Evolutionary conservation across 2,888 invertebrate species (phyloP), one percentile per base, ranked within the genome.

Genomic region (Branchellion lobata): DNA sequence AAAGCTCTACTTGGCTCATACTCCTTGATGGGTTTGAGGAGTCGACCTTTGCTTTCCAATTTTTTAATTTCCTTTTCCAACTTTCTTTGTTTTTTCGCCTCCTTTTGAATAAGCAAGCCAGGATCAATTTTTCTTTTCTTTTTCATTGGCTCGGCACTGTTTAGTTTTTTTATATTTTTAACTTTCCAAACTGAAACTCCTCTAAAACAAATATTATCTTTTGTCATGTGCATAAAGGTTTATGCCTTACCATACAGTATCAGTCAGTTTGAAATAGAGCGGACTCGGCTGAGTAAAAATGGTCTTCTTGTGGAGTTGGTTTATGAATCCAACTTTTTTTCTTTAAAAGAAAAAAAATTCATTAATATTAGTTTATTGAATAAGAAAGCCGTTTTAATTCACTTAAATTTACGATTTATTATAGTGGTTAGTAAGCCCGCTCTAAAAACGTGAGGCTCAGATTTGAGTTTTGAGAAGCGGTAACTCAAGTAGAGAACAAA

Each of bases 1-100:
- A 83, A 29, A 18, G 8, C 34, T 14, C 81, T 84, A 0, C 94
- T 91, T 11, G 93, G 89, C 87, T 95, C 93, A 82, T 92, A 86
- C 89, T 98, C 98, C 79, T 92, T 92, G 65, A 98, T 90, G 0
- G 97, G 96, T 87, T 97, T 98, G 74, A 95, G 87, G 86, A 94
- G 94, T 47, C 91, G 90, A 0, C 93, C 91, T 88, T 92, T 91
- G 86, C 92, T 94, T 86, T 94, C 92, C 81, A 97, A 87, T 82
- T 91, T 90, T 76, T 92, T 90, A 82, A 97, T 96, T 86, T 92
- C 92, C 86, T 94, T 96, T 86, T 95, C 95, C 1, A 98, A 83
- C 87, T 92, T 94, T 85, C 91, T 93, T 82, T 91, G 92, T 82
- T 90, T 92, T 76, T 94, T 91, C 0, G 94, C 93, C 85, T 95